Evolutionary conservation across 2,797 vertebrate species (phyloP).

Genomic region (Amblyraja radiata): DNA sequence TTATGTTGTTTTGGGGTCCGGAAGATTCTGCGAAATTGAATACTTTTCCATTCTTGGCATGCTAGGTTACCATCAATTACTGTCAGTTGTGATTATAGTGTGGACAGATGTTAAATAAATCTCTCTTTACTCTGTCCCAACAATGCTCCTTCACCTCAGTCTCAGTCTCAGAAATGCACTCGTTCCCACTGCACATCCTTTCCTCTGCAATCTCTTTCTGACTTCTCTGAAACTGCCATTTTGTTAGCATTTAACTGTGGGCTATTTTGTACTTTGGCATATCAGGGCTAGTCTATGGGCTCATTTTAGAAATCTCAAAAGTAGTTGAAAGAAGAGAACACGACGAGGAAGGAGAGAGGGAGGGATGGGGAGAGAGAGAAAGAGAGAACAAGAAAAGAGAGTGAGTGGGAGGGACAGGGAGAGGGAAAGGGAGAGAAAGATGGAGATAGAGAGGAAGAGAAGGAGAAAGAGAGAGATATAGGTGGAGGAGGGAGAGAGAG

Average conservation of each 20-base stretch:
- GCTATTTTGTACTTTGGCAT: not conserved
- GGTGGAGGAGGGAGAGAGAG: too few species aligned
- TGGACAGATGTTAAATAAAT: conserved; percentile 1
- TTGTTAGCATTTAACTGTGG: not conserved
- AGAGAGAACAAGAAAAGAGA: too few species aligned
- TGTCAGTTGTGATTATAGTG: conserved; percentile 18
- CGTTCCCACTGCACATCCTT: not conserved
- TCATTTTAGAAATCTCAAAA: not conserved
- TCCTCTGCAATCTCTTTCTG: not conserved
- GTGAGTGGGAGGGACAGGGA: too few species aligned
- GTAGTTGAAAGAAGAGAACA: not conserved
- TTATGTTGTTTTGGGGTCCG: not conserved
- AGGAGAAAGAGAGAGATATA: too few species aligned
- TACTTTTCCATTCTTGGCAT: not conserved
- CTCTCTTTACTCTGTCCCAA: not conserved
- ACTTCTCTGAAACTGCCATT: not conserved
- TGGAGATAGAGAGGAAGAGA: too few species aligned
- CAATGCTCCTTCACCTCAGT: not conserved
- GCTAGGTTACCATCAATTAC: conserved; percentile 29
- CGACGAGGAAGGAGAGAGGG: too few species aligned
- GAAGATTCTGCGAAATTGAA: not conserved
- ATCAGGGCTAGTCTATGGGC: too few species aligned
- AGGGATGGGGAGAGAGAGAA: too few species aligned
- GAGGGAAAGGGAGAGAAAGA: too few species aligned
- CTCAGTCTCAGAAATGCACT: not conserved